These are phyloP conservation scores for Gallinago solitaria DNA, from an alignment of 2,797 vertebrate genomes.

Conservation along the genomic window DNA sequence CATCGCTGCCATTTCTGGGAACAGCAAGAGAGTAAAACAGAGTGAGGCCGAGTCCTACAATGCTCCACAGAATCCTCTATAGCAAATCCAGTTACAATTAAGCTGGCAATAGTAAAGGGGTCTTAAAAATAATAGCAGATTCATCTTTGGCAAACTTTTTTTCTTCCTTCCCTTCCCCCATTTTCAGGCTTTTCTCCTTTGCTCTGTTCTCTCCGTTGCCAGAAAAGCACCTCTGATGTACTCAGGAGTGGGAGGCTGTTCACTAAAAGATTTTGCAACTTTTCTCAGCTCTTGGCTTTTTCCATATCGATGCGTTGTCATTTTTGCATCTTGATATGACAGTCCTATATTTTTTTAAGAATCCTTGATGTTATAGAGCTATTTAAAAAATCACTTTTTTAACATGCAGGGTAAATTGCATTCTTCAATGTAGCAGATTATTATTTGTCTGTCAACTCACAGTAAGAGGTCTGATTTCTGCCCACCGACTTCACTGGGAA, in stretches of 20 bases:
- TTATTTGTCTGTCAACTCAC: not conserved
- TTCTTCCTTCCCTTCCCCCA: not conserved
- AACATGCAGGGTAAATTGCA: not conserved
- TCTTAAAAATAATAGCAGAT: not conserved
- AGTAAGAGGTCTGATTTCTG: not conserved
- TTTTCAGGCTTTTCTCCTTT: not conserved
- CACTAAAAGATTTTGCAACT: not conserved
- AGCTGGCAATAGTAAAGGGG: not conserved
- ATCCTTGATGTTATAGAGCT: not conserved
- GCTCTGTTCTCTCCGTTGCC: not conserved
- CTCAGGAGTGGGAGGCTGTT: not conserved
- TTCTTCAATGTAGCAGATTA: not conserved
- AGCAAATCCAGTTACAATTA: not conserved
- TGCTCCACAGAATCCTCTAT: not conserved
- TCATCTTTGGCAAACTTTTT: not conserved
- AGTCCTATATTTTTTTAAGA: not conserved
- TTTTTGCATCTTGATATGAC: not conserved
- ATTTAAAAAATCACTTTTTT: not conserved
- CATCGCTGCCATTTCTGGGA: not conserved
- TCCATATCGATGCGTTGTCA: not conserved
- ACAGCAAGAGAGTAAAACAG: not conserved
- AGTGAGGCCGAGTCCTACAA: not conserved
- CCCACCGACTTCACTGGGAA: not conserved
- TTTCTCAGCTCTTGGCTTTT: not conserved
- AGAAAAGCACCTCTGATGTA: not conserved